A percentile compares a stretch with the other conserved stretches of the same genome.
Conservation (phyloP, 1,140 invertebrate genomes). For the Bombus confusus region DNA sequence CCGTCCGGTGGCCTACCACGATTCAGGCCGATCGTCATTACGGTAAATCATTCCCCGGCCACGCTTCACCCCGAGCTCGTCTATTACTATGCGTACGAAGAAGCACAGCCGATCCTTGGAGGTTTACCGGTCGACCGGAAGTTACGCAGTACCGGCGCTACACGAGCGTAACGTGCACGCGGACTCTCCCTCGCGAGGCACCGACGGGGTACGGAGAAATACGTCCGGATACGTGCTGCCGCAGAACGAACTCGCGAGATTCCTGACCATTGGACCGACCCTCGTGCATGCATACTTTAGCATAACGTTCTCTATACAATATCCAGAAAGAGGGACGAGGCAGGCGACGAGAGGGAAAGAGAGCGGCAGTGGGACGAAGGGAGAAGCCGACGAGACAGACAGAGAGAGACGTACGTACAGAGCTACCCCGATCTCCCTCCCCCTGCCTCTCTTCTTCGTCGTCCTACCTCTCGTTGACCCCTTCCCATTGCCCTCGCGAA, state of each 20-base stretch:
- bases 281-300: conserved; percentile 74
- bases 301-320: conserved; percentile 74
- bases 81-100: conserved; percentile 23
- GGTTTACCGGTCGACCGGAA: conserved; percentile 56
- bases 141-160: conserved; percentile 50
- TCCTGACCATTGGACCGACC: conserved; percentile 70
- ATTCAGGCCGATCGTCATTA: conserved; percentile 66
- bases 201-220: conserved; percentile 33
- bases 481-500: conserved; percentile 78
- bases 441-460: conserved; percentile 50
- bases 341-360: neutral
- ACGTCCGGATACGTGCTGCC: conserved; percentile 66
- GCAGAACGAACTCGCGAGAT: conserved; percentile 67
- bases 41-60: conserved; percentile 56
- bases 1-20: conserved; percentile 62
- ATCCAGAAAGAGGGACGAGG: conserved; percentile 68
- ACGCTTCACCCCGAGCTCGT: conserved; percentile 17
- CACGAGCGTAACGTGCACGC: conserved; percentile 32
- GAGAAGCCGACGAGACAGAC: conserved; percentile 28
- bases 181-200: conserved; percentile 24
- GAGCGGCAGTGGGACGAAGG: conserved; percentile 36
- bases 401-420: conserved; percentile 22
- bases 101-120: conserved; percentile 46
- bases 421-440: conserved; percentile 17
- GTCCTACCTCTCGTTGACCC: conserved; percentile 75